These are phyloP conservation scores for Anastatus disparis DNA, from an alignment of 1,140 invertebrate genomes.

Conservation along the genomic window DNA sequence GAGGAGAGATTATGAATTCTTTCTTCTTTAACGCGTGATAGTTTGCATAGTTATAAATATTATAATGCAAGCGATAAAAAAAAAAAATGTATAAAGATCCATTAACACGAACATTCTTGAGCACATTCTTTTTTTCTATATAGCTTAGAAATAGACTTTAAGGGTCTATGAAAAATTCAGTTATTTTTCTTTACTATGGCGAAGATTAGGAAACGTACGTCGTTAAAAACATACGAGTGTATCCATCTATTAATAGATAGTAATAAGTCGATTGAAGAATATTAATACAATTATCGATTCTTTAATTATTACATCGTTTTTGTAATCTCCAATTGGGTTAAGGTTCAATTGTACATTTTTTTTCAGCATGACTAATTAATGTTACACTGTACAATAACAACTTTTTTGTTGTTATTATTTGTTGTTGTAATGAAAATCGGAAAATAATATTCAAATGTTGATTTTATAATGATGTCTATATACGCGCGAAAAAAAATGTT, in stretches of 20 bases:
- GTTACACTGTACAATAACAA: no score
- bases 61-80: slow-evolving; percentile 19
- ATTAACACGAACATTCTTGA: not conserved
- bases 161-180: no score
- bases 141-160: no score
- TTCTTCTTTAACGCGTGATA: slow-evolving; percentile 7
- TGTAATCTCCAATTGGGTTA: no score
- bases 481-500: no score
- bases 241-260: not conserved
- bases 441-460: no score
- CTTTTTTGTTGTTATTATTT: no score
- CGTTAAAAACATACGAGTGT: not conserved
- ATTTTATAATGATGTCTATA: no score
- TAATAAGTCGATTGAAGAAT: not conserved
- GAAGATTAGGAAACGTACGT: slow-evolving; percentile 13
- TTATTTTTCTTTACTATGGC: slow-evolving; percentile 15
- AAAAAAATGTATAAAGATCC: no score
- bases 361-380: slow-evolving; percentile 5
- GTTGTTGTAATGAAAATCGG: no score
- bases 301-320: no score
- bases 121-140: not conserved
- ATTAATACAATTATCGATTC: slow-evolving; percentile 1
- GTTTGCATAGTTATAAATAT: slow-evolving; percentile 7
- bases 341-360: no score
- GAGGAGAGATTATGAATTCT: not conserved